These are phyloP conservation scores for Drosophila buzzatii DNA, from an alignment of 2,888 invertebrate species.

Conservation along the genomic window DNA sequence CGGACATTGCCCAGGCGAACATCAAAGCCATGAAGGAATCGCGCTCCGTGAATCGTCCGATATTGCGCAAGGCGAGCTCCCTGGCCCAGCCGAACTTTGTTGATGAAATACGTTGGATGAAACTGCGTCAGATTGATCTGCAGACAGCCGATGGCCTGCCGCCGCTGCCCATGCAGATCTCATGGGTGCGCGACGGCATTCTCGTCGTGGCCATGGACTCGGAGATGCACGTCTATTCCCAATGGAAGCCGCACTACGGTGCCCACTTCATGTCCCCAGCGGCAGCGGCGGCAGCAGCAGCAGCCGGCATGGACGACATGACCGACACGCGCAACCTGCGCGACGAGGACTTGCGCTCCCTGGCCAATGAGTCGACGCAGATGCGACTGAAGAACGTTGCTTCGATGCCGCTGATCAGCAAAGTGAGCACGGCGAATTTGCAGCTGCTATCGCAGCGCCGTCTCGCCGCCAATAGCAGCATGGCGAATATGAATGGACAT, in stretches of 20 bases:
- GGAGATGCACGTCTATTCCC: conserved; percentile 99
- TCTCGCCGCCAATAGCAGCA: conserved; percentile 86
- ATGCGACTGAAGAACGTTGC: conserved; percentile 90
- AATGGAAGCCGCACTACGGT: conserved; percentile 92
- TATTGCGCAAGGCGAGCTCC: conserved; percentile 95
- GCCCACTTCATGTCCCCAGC: conserved; percentile 83
- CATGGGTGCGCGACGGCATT: conserved; percentile 99
- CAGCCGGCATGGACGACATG: conserved; percentile 88
- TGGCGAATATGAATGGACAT: conserved; percentile 68
- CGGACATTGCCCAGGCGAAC: conserved; percentile 97
- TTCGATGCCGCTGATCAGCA: conserved; percentile 92
- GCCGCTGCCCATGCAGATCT: conserved; percentile 98
- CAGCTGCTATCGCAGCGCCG: conserved; percentile 90
- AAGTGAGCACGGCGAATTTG: conserved; percentile 93
- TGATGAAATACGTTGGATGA: conserved; percentile 98
- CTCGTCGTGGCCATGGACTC: conserved; percentile 99
- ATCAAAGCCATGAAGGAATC: conserved; percentile 96
- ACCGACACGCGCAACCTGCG: conserved; percentile 90
- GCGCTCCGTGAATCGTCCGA: conserved; percentile 92
- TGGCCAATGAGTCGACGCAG: conserved; percentile 89
- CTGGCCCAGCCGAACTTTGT: conserved; percentile 95
- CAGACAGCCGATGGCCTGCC: conserved; percentile 98
- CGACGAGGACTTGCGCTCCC: conserved; percentile 89
- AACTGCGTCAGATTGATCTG: conserved; percentile 94
- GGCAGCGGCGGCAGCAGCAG: conserved; percentile 42